phyloP scores from a whole-genome alignment of 1,140 invertebrate species.

The Leucophenga varia region DNA sequence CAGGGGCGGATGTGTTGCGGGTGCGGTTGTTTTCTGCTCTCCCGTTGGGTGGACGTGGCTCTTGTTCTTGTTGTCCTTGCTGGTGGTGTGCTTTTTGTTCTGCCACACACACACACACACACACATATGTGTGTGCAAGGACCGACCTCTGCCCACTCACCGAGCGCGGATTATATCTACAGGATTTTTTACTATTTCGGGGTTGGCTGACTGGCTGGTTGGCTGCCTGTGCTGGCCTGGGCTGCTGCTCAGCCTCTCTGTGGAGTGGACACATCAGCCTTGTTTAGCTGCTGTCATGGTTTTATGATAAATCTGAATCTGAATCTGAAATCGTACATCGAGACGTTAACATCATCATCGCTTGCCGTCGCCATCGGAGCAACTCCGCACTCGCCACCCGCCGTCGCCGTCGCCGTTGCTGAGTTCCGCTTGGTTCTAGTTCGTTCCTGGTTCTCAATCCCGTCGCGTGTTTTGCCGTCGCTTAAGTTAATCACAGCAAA shows the following conservation, averaged over 20 bases:
- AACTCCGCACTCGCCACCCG: no score
- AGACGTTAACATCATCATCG: slow-evolving; percentile 41
- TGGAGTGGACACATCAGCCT: slow-evolving; percentile 47
- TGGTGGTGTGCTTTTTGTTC: slow-evolving; percentile 25
- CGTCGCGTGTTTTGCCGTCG: no score
- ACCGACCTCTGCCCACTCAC: slow-evolving; percentile 39
- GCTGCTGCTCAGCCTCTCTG: no score
- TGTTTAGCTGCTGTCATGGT: slow-evolving; percentile 50
- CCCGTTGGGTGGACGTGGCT: slow-evolving; percentile 15
- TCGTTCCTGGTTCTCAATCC: no score
- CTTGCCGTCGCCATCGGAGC: no score
- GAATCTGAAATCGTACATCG: slow-evolving; percentile 55
- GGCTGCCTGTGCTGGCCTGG: slow-evolving; percentile 18
- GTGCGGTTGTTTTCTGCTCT: slow-evolving; percentile 23
- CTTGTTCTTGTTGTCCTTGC: slow-evolving; percentile 12
- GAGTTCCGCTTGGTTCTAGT: no score
- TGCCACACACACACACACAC: slow-evolving; percentile 17
- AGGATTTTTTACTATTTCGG: slow-evolving; percentile 42
- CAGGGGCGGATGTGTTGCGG: no score
- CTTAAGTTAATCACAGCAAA: no score
- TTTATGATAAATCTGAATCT: slow-evolving; percentile 56
- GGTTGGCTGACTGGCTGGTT: slow-evolving; percentile 42
- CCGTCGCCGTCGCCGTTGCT: no score
- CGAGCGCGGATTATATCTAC: slow-evolving; percentile 49
- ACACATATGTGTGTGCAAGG: slow-evolving; percentile 6